These are phyloP conservation scores for Emys orbicularis DNA, from an alignment of 2,797 vertebrate species.

Conservation along the genomic window DNA sequence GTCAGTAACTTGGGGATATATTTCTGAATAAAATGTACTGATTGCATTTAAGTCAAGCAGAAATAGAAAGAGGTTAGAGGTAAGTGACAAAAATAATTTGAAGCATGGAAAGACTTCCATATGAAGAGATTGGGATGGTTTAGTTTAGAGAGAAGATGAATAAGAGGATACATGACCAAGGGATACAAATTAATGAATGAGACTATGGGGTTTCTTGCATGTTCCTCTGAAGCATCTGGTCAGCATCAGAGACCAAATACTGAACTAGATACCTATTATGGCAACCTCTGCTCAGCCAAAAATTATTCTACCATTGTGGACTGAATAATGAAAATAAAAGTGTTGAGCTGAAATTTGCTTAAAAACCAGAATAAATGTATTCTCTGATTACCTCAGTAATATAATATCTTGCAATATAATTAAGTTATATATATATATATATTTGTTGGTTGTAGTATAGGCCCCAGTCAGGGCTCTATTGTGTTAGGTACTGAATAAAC, in stretches of 20 bases:
- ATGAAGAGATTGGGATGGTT: constrained; percentile 10
- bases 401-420: background rate
- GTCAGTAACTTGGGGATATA: background rate
- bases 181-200: background rate
- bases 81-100: constrained; percentile 40
- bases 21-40: constrained; percentile 26
- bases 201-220: background rate
- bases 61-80: constrained; percentile 28
- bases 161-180: background rate
- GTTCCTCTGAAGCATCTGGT: background rate
- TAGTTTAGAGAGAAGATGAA: background rate
- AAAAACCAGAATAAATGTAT: background rate
- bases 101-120: background rate
- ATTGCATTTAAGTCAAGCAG: constrained; percentile 23
- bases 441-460: too few species aligned
- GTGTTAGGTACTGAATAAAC: too few species aligned
- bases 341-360: background rate
- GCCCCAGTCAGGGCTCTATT: too few species aligned
- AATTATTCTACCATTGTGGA: background rate
- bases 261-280: background rate
- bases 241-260: background rate
- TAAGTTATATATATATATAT: too few species aligned
- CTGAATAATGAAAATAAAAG: background rate
- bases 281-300: background rate
- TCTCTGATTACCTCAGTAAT: background rate